phyloP scores from a whole-genome alignment of 2,797 vertebrate species.

The Xerus rutilus region DNA sequence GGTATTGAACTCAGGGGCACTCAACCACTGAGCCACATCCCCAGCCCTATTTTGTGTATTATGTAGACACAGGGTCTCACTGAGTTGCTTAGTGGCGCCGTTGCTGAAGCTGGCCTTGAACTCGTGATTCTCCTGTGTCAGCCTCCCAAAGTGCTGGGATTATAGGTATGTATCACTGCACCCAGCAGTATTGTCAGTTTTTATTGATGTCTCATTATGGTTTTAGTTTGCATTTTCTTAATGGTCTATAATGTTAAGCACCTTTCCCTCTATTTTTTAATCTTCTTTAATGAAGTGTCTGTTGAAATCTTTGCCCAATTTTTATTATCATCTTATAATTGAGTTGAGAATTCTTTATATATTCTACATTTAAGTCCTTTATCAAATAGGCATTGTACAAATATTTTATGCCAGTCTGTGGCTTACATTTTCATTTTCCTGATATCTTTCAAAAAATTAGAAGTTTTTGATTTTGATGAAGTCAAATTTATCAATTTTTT shows the following conservation, averaged over 20 bases:
- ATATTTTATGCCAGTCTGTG: neutral
- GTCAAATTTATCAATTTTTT: neutral
- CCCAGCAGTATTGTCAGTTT: neutral
- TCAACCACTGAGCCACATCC: no score
- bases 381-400: constrained; percentile 27
- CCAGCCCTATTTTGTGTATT: no score
- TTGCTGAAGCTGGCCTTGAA: no score
- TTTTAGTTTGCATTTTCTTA: constrained; percentile 21
- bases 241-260: neutral
- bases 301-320: neutral
- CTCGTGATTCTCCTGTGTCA: no score
- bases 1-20: no score
- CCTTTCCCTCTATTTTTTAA: neutral
- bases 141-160: no score
- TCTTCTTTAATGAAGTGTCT: constrained; percentile 19
- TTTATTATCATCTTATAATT: constrained; percentile 31
- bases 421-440: neutral
- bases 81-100: no score
- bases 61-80: no score
- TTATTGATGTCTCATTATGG: neutral
- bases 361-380: neutral
- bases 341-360: neutral
- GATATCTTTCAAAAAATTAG: constrained; percentile 12
- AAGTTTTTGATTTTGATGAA: neutral
- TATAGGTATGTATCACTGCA: no score